Evolutionary conservation across 2,113 vertebrate species (phyloP).

Genomic region (Hirundichthys speculiger): DNA sequence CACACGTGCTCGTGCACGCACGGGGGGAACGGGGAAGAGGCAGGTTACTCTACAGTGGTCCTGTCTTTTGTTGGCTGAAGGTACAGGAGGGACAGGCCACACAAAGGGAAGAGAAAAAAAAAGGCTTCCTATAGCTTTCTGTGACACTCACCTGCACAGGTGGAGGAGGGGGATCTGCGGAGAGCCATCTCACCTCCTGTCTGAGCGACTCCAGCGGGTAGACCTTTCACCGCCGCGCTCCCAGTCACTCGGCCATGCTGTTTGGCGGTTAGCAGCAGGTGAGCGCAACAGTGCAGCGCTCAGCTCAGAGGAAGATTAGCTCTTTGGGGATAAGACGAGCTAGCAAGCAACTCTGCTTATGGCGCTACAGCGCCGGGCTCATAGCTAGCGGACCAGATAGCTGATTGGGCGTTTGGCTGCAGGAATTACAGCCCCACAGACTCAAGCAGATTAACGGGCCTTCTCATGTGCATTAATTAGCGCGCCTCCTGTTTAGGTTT

Average conservation of each 20-base stretch:
- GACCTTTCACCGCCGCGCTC: not conserved
- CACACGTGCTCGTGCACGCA: constrained; percentile 25
- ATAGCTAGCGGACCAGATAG: constrained; percentile 32
- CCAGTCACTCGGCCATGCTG: constrained; percentile 35
- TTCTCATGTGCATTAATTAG: constrained; percentile 64
- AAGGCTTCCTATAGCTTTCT: constrained; percentile 33
- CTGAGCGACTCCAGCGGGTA: constrained; percentile 14
- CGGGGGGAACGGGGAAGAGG: constrained; percentile 24
- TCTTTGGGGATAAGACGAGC: constrained; percentile 52
- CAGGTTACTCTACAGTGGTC: constrained; percentile 63
- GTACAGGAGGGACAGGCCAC: constrained; percentile 47
- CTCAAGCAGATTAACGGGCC: constrained; percentile 53
- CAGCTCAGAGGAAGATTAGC: constrained; percentile 60
- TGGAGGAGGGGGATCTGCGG: constrained; percentile 61
- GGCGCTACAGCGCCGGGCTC: constrained; percentile 25
- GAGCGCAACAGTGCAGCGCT: constrained; percentile 43
- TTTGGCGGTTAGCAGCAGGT: constrained; percentile 40
- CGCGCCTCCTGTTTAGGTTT: constrained; percentile 62
- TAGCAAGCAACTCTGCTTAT: constrained; percentile 39
- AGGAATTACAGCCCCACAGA: constrained; percentile 53
- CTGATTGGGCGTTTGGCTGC: constrained; percentile 39
- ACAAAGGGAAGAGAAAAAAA: constrained; percentile 45
- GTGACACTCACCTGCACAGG: constrained; percentile 67
- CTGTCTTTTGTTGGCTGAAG: constrained; percentile 58
- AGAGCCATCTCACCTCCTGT: constrained; percentile 54